Evolutionary conservation across 1,140 invertebrate genomes (phyloP).

Genomic region (Brachionus calyciflorus): DNA sequence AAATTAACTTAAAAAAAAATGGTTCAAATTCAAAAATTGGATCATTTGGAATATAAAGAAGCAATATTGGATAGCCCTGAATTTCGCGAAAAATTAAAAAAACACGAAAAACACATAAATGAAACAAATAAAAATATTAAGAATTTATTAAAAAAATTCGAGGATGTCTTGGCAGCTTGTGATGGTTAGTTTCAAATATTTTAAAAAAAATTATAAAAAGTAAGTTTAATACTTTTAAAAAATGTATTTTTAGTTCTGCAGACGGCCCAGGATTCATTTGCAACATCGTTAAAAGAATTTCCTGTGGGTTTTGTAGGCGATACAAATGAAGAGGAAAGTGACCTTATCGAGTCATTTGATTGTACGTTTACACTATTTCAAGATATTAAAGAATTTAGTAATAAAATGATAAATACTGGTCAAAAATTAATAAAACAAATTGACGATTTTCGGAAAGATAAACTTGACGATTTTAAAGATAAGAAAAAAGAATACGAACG

Average conservation of each 20-base stretch:
- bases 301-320: constrained; percentile 28
- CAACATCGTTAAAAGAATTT: constrained; percentile 5
- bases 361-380: constrained; percentile 4
- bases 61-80: constrained; percentile 7
- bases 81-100: constrained; percentile 29
- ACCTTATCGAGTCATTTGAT: background rate
- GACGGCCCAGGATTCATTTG: background rate
- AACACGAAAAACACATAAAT: constrained; percentile 25
- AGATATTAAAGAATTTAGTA: constrained; percentile 23
- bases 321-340: constrained; percentile 15
- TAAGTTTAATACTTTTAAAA: background rate
- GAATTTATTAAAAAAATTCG: constrained; percentile 6
- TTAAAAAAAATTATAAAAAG: background rate
- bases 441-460: constrained; percentile 4
- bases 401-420: constrained; percentile 31
- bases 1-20: background rate
- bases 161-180: constrained; percentile 7
- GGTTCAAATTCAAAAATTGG: constrained; percentile 40
- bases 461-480: constrained; percentile 21
- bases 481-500: constrained; percentile 40
- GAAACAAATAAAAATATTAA: constrained; percentile 28
- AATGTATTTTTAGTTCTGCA: background rate
- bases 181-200: background rate
- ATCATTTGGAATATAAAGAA: constrained; percentile 38
- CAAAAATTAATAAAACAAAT: constrained; percentile 24